These are phyloP conservation scores for Ctenopoma multispine DNA, from an alignment of 2,797 vertebrate genomes.

Conservation along the genomic window DNA sequence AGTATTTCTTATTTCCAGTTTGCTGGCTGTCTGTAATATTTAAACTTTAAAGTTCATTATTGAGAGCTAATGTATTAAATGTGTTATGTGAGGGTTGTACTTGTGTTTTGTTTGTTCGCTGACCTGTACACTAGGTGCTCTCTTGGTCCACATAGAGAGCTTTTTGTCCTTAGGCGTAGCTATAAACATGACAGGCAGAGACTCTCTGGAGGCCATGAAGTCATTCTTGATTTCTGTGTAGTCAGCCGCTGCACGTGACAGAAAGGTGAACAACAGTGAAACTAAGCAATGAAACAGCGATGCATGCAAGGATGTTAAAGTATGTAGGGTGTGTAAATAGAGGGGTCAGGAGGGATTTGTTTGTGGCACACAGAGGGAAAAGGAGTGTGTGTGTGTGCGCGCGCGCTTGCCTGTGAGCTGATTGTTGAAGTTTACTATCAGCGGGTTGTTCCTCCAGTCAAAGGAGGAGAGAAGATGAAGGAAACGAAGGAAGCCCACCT, in stretches of 20 bases:
- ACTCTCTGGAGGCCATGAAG: conserved; percentile 89
- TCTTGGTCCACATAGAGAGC: conserved; percentile 91
- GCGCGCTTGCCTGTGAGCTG: conserved; percentile 85
- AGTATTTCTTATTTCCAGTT: not conserved
- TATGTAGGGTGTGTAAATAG: conserved; percentile 53
- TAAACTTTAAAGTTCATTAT: not conserved
- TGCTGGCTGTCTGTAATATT: conserved; percentile 9
- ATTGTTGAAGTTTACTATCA: conserved; percentile 92
- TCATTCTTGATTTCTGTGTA: conserved; percentile 91
- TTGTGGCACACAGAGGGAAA: conserved; percentile 38
- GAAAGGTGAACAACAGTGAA: conserved; percentile 56
- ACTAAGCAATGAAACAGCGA: conserved; percentile 24
- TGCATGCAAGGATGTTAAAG: conserved; percentile 61
- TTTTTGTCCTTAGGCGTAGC: conserved; percentile 92
- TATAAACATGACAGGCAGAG: conserved; percentile 92
- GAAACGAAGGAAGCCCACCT: conserved; percentile 96
- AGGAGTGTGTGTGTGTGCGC: not conserved
- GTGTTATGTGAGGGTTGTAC: not conserved
- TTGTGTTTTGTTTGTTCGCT: conserved; percentile 44
- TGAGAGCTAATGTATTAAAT: conserved; percentile 44
- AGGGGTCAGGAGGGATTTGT: conserved; percentile 50
- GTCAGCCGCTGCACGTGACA: conserved; percentile 85
- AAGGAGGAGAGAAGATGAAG: conserved; percentile 91
- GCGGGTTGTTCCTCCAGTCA: conserved; percentile 96
- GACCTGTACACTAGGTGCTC: conserved; percentile 90